Evolutionary conservation across 2,888 invertebrate species (phyloP).

Genomic region (Dermolepida albohirtum): DNA sequence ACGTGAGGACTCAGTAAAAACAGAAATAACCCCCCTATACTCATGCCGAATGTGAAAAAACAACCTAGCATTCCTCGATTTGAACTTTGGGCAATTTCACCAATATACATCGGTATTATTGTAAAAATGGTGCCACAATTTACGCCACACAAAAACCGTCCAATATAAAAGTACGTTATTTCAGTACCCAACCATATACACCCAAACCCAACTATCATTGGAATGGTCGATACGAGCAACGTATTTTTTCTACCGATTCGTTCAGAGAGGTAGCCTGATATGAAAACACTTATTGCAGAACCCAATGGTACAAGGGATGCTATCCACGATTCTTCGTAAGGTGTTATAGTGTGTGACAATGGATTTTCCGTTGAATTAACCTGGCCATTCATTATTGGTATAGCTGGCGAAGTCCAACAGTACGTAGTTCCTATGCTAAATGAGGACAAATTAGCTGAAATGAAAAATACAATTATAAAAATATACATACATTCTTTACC

Average conservation of each 20-base stretch:
- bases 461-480: no score
- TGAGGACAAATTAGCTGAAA: constrained; percentile 66
- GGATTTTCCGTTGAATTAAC: constrained; percentile 48
- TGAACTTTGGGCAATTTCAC: constrained; percentile 77
- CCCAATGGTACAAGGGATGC: constrained; percentile 68
- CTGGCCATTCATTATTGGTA: constrained; percentile 57
- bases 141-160: constrained; percentile 72
- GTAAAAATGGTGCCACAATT: constrained; percentile 77
- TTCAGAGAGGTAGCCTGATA: constrained; percentile 76
- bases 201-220: constrained; percentile 79
- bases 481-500: no score
- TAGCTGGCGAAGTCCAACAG: constrained; percentile 67
- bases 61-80: constrained; percentile 83
- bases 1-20: constrained; percentile 80
- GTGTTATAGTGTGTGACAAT: constrained; percentile 52
- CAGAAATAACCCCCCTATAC: constrained; percentile 73
- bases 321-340: constrained; percentile 67
- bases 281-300: constrained; percentile 73
- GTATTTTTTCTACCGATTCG: constrained; percentile 78
- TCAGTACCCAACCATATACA: constrained; percentile 70
- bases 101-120: constrained; percentile 83
- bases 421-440: constrained; percentile 66
- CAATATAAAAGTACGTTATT: constrained; percentile 68
- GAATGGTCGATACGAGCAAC: constrained; percentile 73
- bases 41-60: constrained; percentile 78